These are phyloP conservation scores for Diogma glabrata DNA, from an alignment of 2,888 invertebrate species.

Conservation along the genomic window DNA sequence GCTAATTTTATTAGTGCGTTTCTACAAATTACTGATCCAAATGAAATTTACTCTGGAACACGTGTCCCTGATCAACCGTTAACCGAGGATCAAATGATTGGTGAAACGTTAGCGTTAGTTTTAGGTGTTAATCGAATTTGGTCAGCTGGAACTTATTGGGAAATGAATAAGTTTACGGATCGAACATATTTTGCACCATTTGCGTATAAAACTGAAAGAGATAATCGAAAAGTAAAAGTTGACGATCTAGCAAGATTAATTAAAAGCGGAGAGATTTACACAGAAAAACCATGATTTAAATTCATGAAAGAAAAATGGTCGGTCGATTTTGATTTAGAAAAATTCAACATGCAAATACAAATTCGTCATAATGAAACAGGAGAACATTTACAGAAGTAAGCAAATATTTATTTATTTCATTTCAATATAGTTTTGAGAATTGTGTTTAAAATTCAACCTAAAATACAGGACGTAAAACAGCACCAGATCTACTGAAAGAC, in stretches of 20 bases:
- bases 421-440: too few relatives aligned
- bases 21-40: conserved; percentile 78
- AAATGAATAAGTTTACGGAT: conserved; percentile 89
- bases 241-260: conserved; percentile 80
- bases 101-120: conserved; percentile 82
- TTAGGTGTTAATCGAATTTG: conserved; percentile 87
- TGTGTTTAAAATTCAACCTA: conserved; percentile 90
- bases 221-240: conserved; percentile 73
- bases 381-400: conserved; percentile 64
- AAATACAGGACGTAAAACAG: too few relatives aligned
- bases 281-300: conserved; percentile 75
- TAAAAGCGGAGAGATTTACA: conserved; percentile 68
- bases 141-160: conserved; percentile 85
- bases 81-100: conserved; percentile 93
- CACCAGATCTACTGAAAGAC: too few relatives aligned
- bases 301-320: conserved; percentile 88
- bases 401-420: too few relatives aligned
- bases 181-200: conserved; percentile 86
- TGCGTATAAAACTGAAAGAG: conserved; percentile 74
- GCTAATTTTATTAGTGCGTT: conserved; percentile 95
- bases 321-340: conserved; percentile 86
- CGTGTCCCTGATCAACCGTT: conserved; percentile 78
- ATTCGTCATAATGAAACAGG: conserved; percentile 80
- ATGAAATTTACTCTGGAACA: conserved; percentile 82
- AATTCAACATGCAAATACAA: conserved; percentile 82